Percentiles rank a stretch among this genome's conserved stretches.
Evolutionary conservation across 2,888 invertebrate genomes (phyloP).

Genomic region (Aphodius sticticus): DNA sequence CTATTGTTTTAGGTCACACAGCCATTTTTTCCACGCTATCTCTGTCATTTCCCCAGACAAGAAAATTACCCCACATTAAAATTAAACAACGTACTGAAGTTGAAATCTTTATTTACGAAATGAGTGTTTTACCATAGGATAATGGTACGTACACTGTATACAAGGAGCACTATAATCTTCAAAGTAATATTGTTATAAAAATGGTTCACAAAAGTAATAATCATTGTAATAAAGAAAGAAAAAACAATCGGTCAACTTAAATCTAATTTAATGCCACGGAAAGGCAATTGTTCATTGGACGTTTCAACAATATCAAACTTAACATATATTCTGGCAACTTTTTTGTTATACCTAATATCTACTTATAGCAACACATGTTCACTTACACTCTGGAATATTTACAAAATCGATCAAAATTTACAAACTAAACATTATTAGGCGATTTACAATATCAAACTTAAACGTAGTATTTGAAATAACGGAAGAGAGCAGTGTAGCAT

Average conservation of each 20-base stretch:
- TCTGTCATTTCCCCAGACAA: conserved; percentile 14
- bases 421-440: not conserved
- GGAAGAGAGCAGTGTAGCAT: not conserved
- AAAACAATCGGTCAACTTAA: not conserved
- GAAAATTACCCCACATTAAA: conserved; percentile 18
- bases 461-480: not conserved
- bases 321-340: not conserved
- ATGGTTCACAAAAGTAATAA: not conserved
- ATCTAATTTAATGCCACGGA: not conserved
- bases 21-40: conserved; percentile 14
- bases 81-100: not conserved
- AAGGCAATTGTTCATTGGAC: not conserved
- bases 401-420: not conserved
- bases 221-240: not conserved
- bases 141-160: not conserved
- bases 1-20: conserved; percentile 17
- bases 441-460: conserved; percentile 26
- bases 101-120: not conserved
- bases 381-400: not conserved
- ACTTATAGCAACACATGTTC: not conserved
- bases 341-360: not conserved
- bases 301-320: not conserved
- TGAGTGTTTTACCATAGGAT: not conserved
- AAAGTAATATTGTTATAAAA: too few relatives aligned
- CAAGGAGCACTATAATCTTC: not conserved